These are phyloP conservation scores for Drosophila borborema DNA, from an alignment of 2,888 invertebrate genomes.

Conservation along the genomic window DNA sequence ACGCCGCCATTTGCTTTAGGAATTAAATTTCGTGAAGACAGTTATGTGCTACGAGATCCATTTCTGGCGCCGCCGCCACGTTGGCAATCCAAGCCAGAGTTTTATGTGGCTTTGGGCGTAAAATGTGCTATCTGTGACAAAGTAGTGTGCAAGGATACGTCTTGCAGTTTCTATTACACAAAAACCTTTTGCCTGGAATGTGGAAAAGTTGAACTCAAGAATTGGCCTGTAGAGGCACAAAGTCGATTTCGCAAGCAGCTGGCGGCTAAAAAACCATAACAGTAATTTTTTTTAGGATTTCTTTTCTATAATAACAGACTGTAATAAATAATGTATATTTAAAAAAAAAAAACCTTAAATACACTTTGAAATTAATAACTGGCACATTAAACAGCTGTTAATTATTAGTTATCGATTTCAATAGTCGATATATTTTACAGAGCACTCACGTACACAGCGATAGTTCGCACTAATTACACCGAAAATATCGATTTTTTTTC, in stretches of 20 bases:
- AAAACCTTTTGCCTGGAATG: conserved; percentile 91
- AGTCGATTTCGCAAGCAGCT: conserved; percentile 86
- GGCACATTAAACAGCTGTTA: not conserved
- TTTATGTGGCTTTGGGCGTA: conserved; percentile 89
- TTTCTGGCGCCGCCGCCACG: conserved; percentile 88
- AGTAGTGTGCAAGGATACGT: conserved; percentile 89
- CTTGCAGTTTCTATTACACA: conserved; percentile 92
- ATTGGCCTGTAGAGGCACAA: conserved; percentile 90
- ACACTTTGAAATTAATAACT: not conserved
- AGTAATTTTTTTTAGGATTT: not conserved
- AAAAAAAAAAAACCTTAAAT: no score
- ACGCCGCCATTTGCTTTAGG: conserved; percentile 90
- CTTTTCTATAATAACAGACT: not conserved
- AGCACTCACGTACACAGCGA: not conserved
- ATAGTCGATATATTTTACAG: not conserved
- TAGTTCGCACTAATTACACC: not conserved
- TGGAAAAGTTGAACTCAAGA: conserved; percentile 86
- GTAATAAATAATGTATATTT: not conserved
- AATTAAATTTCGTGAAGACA: conserved; percentile 89
- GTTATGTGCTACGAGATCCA: conserved; percentile 94
- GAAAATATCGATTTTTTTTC: conserved; percentile 26
- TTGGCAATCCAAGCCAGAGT: conserved; percentile 88
- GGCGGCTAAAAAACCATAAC: conserved; percentile 24
- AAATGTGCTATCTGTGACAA: conserved; percentile 90
- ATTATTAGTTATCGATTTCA: not conserved